Conservation (phyloP, 2,888 invertebrate genomes). For the Shargacucullia verbasci region DNA sequence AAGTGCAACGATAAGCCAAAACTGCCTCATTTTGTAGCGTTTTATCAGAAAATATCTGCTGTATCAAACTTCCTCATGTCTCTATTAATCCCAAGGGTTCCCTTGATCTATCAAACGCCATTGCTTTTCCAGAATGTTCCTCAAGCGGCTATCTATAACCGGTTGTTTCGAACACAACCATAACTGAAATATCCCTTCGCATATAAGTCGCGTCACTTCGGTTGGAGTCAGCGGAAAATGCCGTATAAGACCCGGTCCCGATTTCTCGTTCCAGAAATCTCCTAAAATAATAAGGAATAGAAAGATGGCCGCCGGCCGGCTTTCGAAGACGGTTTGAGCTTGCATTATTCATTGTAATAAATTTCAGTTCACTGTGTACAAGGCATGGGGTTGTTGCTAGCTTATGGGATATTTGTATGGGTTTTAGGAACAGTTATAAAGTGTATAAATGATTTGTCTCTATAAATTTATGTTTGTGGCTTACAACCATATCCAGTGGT, state of each 20-base stretch:
- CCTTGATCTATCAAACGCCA: conserved; percentile 32
- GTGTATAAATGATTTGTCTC: conserved; percentile 20
- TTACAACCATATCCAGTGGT: conserved; percentile 11
- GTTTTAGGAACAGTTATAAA: conserved; percentile 37
- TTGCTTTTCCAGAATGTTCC: conserved; percentile 44
- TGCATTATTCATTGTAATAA: conserved; percentile 79
- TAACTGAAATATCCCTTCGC: conserved; percentile 25
- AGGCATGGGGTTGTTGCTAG: conserved; percentile 46
- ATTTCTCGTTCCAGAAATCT: conserved; percentile 42
- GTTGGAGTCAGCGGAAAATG: conserved; percentile 32
- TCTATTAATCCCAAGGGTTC: conserved; percentile 46
- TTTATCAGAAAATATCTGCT: conserved; percentile 19
- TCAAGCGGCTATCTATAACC: conserved; percentile 40
- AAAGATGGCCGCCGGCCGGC: conserved; percentile 32
- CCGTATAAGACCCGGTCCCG: conserved; percentile 19
- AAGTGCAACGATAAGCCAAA: conserved; percentile 31
- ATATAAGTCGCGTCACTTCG: conserved; percentile 33
- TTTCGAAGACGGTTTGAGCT: conserved; percentile 47
- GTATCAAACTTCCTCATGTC: conserved; percentile 25
- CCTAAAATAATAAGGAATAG: conserved; percentile 55
- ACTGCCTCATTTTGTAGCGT: conserved; percentile 15
- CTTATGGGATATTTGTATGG: conserved; percentile 46
- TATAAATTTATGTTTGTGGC: conserved; percentile 29
- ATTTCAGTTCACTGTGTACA: conserved; percentile 64
- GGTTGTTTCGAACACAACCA: conserved; percentile 31